Evolutionary conservation across 2,797 vertebrate genomes (phyloP).

Genomic region (Helostoma temminkii): DNA sequence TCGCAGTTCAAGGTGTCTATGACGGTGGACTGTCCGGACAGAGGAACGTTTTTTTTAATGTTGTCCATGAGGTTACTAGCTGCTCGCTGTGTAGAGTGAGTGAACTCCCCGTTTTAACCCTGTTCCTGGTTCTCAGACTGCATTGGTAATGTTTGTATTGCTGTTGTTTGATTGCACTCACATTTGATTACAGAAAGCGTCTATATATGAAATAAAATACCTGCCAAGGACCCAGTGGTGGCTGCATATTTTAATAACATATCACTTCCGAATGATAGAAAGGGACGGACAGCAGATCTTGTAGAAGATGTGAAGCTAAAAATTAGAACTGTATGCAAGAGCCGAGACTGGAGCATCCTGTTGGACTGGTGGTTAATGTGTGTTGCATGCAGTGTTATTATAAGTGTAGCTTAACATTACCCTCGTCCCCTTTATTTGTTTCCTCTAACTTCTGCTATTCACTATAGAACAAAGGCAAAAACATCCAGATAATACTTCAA

Average conservation of each 20-base stretch:
- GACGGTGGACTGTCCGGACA: slow-evolving; percentile 66
- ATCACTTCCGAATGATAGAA: slow-evolving; percentile 15
- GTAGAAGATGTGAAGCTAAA: too few species aligned
- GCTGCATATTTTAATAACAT: slow-evolving; percentile 68
- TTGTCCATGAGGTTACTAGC: slow-evolving; percentile 81
- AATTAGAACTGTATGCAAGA: too few species aligned
- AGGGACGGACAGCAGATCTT: neutral
- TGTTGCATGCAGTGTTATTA: too few species aligned
- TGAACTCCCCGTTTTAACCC: slow-evolving; percentile 81
- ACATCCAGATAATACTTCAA: too few species aligned
- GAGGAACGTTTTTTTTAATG: slow-evolving; percentile 45
- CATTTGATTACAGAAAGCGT: slow-evolving; percentile 89
- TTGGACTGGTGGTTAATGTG: too few species aligned
- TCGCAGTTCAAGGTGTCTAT: slow-evolving; percentile 49
- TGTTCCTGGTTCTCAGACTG: slow-evolving; percentile 84
- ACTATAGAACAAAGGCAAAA: too few species aligned
- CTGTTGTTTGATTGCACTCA: slow-evolving; percentile 92
- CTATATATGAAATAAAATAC: slow-evolving; percentile 87
- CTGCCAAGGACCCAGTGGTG: slow-evolving; percentile 78
- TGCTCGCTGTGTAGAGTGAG: slow-evolving; percentile 80
- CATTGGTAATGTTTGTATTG: slow-evolving; percentile 93
- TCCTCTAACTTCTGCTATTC: too few species aligned
- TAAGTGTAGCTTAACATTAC: too few species aligned
- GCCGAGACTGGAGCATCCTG: too few species aligned
- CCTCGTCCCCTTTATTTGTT: too few species aligned